phyloP scores from a whole-genome alignment of 23 tunicate species.

The Trididemnum miniatum region DNA sequence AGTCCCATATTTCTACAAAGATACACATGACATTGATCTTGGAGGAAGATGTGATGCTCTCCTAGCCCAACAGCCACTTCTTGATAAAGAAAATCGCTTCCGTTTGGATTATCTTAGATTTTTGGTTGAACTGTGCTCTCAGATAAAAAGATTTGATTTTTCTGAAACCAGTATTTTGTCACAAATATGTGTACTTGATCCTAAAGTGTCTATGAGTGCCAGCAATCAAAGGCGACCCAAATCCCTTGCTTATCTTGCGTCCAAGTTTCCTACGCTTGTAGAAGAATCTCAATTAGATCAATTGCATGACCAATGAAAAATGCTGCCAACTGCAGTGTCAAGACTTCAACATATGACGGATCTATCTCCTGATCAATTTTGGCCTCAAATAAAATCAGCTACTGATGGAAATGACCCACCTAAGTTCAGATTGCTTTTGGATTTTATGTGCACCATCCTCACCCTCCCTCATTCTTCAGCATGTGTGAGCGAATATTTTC shows the following conservation, averaged over 20 bases:
- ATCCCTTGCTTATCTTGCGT: neutral
- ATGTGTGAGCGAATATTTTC: constrained; percentile 2
- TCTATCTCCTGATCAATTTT: neutral
- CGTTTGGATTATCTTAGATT: neutral
- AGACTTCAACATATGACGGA: neutral
- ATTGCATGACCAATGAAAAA: neutral
- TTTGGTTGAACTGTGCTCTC: neutral
- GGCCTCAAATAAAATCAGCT: neutral
- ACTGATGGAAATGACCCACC: neutral
- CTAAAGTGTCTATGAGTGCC: neutral
- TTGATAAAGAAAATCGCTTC: neutral
- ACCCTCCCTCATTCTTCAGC: constrained; percentile 7
- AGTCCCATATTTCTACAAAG: neutral
- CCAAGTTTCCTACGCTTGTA: neutral
- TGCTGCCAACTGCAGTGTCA: neutral
- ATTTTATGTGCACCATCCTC: neutral
- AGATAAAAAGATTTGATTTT: neutral
- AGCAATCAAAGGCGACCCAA: neutral
- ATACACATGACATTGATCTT: neutral
- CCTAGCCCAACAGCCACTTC: neutral
- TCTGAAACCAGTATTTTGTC: neutral
- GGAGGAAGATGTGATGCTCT: neutral
- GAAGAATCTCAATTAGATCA: neutral
- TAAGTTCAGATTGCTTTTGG: neutral
- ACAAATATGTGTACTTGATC: neutral